Evolutionary conservation across 2,113 vertebrate species (phyloP), one percentile per base, ranked within the genome.

Genomic region (Podilymbus podiceps): DNA sequence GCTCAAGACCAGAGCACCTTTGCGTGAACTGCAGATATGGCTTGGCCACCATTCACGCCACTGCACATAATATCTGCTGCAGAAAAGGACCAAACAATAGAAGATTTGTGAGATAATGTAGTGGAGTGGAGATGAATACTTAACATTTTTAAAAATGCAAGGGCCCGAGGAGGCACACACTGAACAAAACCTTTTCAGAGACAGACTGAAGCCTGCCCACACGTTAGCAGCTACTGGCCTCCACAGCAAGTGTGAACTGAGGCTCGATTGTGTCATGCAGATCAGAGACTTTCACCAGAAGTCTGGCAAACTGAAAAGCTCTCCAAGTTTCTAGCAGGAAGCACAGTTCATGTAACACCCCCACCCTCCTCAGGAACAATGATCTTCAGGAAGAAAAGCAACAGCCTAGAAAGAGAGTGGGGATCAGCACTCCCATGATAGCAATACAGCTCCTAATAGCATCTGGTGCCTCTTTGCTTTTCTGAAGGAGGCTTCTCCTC

Each of bases 181-280:
- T 95, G 93, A 94, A 96, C 86, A 95, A 80, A 87, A 77, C 64
- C 88, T 78, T 91, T 86, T 94, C 83, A 97, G 93, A 93, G 73
- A 53, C 87, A 87, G 78, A 31, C 75, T 66, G 89, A 62, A 85
- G 91, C 74, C 80, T 95, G 88, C 97, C 95, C 93, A 94, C 95
- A 79, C 9, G 27, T 85, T 55, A 92, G 63, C 83, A 89, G 84
- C 77, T 30, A 82, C 80, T 2, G 3, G 80, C 92, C 88, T 92
- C 85, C 27, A 31, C 1, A 2, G 66, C 78, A 50, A 67, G 88
- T 10, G 3, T 44, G 33, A 96, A 97, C 96, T 97, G 92, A 95
- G 92, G 62, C 90, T 85, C 2, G 1, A 96, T 95, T 96, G 97
- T 97, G 71, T 56, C 68, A 58, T 0, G 0, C 77, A 58, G 62